Evolutionary conservation across 2,113 vertebrate genomes (phyloP).

Genomic region (Toxostoma redivivum): DNA sequence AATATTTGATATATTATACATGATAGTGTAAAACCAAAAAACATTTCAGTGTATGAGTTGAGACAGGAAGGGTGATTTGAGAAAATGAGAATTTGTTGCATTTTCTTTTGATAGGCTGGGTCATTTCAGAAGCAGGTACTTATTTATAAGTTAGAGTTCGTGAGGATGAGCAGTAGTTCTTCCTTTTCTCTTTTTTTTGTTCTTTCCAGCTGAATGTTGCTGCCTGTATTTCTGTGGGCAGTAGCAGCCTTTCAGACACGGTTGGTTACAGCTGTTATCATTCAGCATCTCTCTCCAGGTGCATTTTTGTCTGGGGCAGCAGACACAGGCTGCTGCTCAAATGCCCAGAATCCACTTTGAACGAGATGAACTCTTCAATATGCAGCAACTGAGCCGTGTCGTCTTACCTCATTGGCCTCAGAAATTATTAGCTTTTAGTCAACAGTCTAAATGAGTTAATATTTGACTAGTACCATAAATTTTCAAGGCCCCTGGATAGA

Average conservation of each 20-base stretch:
- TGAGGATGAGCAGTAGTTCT: background rate
- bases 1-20: background rate
- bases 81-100: background rate
- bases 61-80: background rate
- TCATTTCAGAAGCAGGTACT: background rate
- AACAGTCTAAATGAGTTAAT: slow-evolving; percentile 28
- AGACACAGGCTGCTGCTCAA: background rate
- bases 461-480: slow-evolving; percentile 23
- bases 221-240: background rate
- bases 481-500: background rate
- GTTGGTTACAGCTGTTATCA: background rate
- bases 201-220: background rate
- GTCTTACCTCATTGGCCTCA: slow-evolving; percentile 23
- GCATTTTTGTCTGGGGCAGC: background rate
- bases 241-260: background rate
- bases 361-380: background rate
- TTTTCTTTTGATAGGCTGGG: background rate
- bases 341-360: background rate
- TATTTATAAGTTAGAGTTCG: background rate
- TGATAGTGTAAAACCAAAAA: background rate
- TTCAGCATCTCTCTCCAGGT: background rate
- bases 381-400: background rate
- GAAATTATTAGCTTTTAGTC: slow-evolving; percentile 45
- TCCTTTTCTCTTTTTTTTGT: background rate
- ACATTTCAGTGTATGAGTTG: background rate